Conservation (phyloP, 2,113 vertebrate genomes). For the Antechinus flavipes region DNA sequence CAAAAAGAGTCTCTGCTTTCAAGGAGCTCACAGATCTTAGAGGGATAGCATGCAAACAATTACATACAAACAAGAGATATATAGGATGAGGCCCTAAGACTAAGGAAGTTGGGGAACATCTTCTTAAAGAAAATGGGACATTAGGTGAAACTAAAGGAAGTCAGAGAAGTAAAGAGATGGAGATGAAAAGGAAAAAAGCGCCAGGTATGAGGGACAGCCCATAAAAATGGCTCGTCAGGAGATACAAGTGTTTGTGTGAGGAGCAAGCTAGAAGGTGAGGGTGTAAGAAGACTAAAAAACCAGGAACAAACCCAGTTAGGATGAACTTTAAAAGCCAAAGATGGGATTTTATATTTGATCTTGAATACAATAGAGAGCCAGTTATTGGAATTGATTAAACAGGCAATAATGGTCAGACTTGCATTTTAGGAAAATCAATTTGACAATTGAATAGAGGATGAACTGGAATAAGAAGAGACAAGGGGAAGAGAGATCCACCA, state of each 20-base stretch:
- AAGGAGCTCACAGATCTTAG: not conserved
- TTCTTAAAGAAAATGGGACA: not conserved
- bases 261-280: not conserved
- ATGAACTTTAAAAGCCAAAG: not conserved
- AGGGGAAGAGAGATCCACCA: not conserved
- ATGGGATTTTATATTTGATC: not conserved
- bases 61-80: not conserved
- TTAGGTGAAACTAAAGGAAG: not conserved
- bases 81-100: not conserved
- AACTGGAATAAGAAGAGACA: not conserved
- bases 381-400: not conserved
- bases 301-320: not conserved
- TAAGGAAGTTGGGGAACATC: not conserved
- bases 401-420: not conserved
- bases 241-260: not conserved
- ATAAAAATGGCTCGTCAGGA: not conserved
- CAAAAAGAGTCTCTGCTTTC: not conserved
- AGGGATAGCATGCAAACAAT: not conserved
- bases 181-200: not conserved
- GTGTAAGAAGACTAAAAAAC: not conserved
- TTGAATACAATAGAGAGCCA: not conserved
- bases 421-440: not conserved
- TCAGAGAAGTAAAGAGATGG: not conserved
- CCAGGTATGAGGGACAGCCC: not conserved
- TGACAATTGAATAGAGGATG: not conserved